These are phyloP conservation scores for Mnemiopsis leidyi DNA, from an alignment of 37 sponge, comb jelly and placozoan species.

Conservation along the genomic window DNA sequence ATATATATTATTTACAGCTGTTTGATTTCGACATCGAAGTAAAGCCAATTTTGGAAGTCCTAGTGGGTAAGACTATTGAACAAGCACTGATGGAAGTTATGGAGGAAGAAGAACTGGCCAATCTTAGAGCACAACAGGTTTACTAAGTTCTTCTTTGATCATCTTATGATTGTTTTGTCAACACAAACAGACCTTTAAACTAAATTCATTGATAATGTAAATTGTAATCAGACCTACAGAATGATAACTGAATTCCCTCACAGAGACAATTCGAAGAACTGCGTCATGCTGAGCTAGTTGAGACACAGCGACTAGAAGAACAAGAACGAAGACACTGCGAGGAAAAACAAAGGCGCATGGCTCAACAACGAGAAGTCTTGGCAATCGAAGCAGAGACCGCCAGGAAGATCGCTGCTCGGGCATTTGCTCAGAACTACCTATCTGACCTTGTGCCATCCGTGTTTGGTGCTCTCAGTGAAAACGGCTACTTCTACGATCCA, in stretches of 20 bases:
- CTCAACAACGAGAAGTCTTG: conserved; percentile 85
- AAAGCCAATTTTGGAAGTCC: conserved; percentile 90
- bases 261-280: conserved; percentile 92
- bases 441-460: conserved; percentile 94
- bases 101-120: conserved; percentile 97
- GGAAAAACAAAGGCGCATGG: conserved; percentile 90
- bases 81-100: conserved; percentile 97
- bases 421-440: conserved; percentile 92
- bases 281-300: conserved; percentile 93
- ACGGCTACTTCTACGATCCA: conserved; percentile 95
- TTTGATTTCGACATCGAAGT: conserved; percentile 97
- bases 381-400: conserved; percentile 91
- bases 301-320: conserved; percentile 96
- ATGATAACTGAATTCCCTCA: not conserved
- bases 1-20: conserved; percentile 70
- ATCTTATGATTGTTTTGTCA: no score
- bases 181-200: no score
- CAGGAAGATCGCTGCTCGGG: conserved; percentile 93
- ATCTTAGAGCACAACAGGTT: conserved; percentile 85
- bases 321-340: conserved; percentile 87
- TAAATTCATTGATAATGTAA: no score
- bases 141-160: no score
- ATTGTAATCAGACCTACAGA: no score
- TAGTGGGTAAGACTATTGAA: conserved; percentile 99
- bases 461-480: conserved; percentile 79